These are phyloP conservation scores for Trichonephila clavipes DNA, from an alignment of 1,140 invertebrate genomes.

Conservation along the genomic window DNA sequence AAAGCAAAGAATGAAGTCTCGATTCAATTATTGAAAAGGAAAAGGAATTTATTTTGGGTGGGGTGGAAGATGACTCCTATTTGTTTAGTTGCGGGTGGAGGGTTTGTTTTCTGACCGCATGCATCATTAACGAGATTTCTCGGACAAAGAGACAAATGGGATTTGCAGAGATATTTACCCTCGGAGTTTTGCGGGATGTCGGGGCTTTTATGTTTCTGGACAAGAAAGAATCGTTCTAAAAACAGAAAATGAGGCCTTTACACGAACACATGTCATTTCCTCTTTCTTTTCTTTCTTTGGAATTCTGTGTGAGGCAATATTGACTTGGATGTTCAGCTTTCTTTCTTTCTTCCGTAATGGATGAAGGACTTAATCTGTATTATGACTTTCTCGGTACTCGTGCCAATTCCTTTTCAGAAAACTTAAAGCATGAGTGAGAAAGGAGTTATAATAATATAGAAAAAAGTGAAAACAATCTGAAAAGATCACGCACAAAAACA, in stretches of 20 bases:
- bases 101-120: neutral
- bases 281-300: neutral
- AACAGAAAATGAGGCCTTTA: neutral
- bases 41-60: neutral
- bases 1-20: neutral
- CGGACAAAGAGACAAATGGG: neutral
- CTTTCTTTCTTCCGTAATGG: too few relatives aligned
- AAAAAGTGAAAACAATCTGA: too few relatives aligned
- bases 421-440: too few relatives aligned
- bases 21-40: neutral
- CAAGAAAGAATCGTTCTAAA: too few relatives aligned
- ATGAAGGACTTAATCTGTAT: too few relatives aligned
- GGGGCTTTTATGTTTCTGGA: too few relatives aligned
- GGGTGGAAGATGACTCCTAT: neutral
- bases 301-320: neutral
- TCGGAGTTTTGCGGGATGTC: too few relatives aligned
- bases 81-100: neutral
- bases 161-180: neutral
- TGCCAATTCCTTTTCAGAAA: too few relatives aligned
- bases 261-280: neutral
- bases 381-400: too few relatives aligned
- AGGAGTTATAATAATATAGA: too few relatives aligned
- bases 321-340: neutral
- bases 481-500: too few relatives aligned
- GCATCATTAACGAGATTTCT: neutral